Evolutionary conservation across 2,888 invertebrate species (phyloP), one percentile per base, ranked within the genome.

Genomic region (Cancer borealis): DNA sequence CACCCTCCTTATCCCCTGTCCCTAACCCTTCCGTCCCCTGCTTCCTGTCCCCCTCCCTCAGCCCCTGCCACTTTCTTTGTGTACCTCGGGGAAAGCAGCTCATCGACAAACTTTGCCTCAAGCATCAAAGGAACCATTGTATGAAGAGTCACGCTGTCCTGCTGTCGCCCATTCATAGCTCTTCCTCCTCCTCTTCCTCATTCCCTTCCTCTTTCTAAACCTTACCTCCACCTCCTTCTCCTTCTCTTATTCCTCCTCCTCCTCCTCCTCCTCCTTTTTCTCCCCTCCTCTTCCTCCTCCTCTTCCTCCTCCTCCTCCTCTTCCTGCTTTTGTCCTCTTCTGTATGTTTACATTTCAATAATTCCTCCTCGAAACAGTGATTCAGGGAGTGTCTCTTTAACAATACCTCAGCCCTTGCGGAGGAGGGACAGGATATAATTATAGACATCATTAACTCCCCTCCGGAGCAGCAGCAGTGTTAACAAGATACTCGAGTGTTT

Each of bases 51-150:
- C 66, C 66, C n/a, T 21, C 66, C 12, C 39, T 39, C 39, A 39
- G 39, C 21, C 66, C 66, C 66, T 66, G 66, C 66, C 12, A 66
- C 60, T 17, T 21, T n/a, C 54, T 54, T 17, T n/a, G 17, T 66
- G 66, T 66, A n/a, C 66, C 66, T n/a, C 66, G n/a, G n/a, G 17
- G 66, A 14, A 66, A 66, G 66, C 17, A 66, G 66, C n/a, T 66
- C 66, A 66, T 66, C 66, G 66, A 66, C 66, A 66, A 66, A 66
- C n/a, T 66, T 66, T 66, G 66, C 66, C n/a, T 66, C 66, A 66
- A 66, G 66, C n/a, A 66, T 66, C 66, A 66, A 66, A 66, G 66
- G 66, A n/a, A 6, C 66, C 66, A 66, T 66, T 66, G 66, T 66
- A 21, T 2, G 66, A 66, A 66, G 14, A 21, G 66, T 66, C 66